Evolutionary conservation across 2,113 vertebrate genomes (phyloP).

Genomic region (Illadopsis cleaveri): DNA sequence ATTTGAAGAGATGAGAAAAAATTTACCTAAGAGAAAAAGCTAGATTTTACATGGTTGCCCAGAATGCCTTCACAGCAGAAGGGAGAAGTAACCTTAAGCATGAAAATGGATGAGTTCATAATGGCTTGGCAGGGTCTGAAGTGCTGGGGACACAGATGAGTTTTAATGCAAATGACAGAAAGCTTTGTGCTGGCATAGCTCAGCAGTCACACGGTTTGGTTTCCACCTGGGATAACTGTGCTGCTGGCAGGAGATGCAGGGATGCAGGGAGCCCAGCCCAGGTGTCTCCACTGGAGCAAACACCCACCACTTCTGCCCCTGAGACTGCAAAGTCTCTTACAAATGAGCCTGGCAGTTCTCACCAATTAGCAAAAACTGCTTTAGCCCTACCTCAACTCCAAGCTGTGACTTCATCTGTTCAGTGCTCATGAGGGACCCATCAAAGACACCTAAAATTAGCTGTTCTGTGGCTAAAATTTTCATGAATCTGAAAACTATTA

Average conservation of each 20-base stretch:
- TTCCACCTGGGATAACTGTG: background rate
- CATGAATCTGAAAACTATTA: conserved; percentile 32
- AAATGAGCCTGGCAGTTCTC: background rate
- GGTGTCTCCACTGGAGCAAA: background rate
- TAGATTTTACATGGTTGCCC: background rate
- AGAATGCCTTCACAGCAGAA: background rate
- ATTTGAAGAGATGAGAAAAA: background rate
- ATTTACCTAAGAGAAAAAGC: background rate
- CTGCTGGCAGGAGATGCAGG: background rate
- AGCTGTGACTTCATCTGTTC: background rate
- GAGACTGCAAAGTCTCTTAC: background rate
- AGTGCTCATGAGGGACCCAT: background rate
- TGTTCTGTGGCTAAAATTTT: conserved; percentile 17
- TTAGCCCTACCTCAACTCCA: background rate
- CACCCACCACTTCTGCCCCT: background rate
- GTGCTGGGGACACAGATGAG: background rate
- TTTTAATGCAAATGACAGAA: background rate
- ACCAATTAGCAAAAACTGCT: background rate
- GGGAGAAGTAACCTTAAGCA: background rate
- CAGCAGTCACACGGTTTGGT: background rate
- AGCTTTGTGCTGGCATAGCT: background rate
- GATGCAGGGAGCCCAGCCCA: background rate
- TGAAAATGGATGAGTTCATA: background rate
- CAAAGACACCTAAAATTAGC: conserved; percentile 49
- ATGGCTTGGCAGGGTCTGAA: background rate